Evolutionary conservation across 2,113 vertebrate genomes (phyloP).

Genomic region (Meriones unguiculatus): DNA sequence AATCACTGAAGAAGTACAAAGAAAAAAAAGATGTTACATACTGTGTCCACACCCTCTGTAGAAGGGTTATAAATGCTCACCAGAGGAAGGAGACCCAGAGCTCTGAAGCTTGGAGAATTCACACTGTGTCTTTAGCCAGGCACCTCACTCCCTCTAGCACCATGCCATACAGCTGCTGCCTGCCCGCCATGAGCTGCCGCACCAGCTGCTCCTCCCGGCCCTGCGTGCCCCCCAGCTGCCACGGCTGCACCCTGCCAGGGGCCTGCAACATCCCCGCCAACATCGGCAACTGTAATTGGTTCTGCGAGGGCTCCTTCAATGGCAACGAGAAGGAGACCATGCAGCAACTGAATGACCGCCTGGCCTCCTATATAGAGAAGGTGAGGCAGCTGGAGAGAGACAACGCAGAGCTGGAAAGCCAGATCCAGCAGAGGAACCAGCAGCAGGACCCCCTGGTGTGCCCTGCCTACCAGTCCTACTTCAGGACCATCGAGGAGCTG

Average conservation of each 20-base stretch:
- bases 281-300: constrained; percentile 60
- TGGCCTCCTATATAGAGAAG: constrained; percentile 88
- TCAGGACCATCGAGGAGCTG: constrained; percentile 85
- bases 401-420: constrained; percentile 85
- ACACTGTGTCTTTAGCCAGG: not conserved
- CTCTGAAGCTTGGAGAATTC: not conserved
- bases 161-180: constrained; percentile 52
- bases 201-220: constrained; percentile 65
- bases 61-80: constrained; percentile 71
- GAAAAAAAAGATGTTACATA: constrained; percentile 49
- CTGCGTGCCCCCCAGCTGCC: constrained; percentile 70
- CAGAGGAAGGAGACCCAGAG: constrained; percentile 1
- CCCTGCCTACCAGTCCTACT: constrained; percentile 75
- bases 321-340: constrained; percentile 88
- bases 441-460: constrained; percentile 65
- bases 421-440: constrained; percentile 77
- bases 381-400: constrained; percentile 88
- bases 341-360: constrained; percentile 89
- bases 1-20: constrained; percentile 70
- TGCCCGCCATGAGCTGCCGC: constrained; percentile 63
- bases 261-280: constrained; percentile 74
- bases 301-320: constrained; percentile 69
- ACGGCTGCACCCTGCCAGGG: constrained; percentile 41
- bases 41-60: constrained; percentile 73
- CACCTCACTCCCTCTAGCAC: not conserved